Base-by-base conservation (phyloP, 2,113 vertebrate species). In the Stegostoma tigrinum region DNA sequence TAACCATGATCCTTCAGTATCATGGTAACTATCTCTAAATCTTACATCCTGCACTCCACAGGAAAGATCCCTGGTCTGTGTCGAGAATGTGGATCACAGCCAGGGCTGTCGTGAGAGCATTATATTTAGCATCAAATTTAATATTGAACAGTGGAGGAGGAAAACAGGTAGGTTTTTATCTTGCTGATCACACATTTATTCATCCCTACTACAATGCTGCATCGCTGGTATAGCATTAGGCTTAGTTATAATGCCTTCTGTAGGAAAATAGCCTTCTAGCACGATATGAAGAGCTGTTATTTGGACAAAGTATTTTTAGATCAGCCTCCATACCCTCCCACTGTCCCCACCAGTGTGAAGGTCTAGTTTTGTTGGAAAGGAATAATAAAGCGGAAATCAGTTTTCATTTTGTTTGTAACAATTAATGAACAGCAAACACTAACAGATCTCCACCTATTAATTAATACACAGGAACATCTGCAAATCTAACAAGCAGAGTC, bases 381-480 rank as follows among this genome's bases (percentile, higher is more conserved):
- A 23, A 23, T 30, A 1, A 15, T 64, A 64, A 64, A 52, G 52
- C 34, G 19, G 14, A 27, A 55, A 52, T 87, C 14, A 52, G 24
- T 24, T 27, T 27, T 30, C 12, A 8, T 10, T 55, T 24, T 55
- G 17, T 27, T 38, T 45, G 3, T 93, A 66, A 68, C 21, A n/a
- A 38, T 2, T 68, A 68, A 34, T 64, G 34, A 67, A 23, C 17
- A 93, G 91, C 91, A 94, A 94, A 42, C 21, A 94, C 52, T 4
- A n/a, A 8, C 38, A 42, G 48, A 17, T 68, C 68, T 68, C 21
- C 34, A 67, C 34, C n/a, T 42, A 94, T 68, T 24, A 89, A 55
- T 89, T 89, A 94, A 67, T 68, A n/a, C 15, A 67, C 7, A 67
- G 21, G n/a, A 90, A 67, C 61, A 94, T 94, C 38, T 94, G 91